These are phyloP conservation scores for Thunnus maccoyii DNA, from an alignment of 2,113 vertebrate species.

Conservation along the genomic window DNA sequence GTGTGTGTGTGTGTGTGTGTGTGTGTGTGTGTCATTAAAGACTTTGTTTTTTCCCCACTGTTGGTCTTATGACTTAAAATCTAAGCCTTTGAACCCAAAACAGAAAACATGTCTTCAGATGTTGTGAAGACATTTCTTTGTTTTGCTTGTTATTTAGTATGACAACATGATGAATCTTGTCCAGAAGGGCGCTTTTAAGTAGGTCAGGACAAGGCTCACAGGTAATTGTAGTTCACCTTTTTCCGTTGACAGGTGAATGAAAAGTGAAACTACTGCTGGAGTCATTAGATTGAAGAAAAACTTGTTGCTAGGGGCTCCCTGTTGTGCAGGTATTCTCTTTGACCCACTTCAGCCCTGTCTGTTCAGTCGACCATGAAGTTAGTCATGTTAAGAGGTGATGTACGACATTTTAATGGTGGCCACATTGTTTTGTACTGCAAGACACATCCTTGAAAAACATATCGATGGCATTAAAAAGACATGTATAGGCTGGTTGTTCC, in stretches of 20 bases:
- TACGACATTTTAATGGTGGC: constrained; percentile 19
- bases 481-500: constrained; percentile 51
- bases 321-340: constrained; percentile 26
- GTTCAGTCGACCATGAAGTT: not conserved
- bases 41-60: not conserved
- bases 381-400: constrained; percentile 13
- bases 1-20: not conserved
- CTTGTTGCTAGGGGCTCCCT: constrained; percentile 16
- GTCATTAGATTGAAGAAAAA: constrained; percentile 26
- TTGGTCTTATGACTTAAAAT: not conserved
- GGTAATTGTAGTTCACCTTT: constrained; percentile 17
- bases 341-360: not conserved
- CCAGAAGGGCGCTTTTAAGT: constrained; percentile 17
- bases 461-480: not conserved
- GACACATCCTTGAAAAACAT: not conserved
- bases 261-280: constrained; percentile 25
- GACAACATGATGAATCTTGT: constrained; percentile 28
- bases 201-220: constrained; percentile 28
- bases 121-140: constrained; percentile 19
- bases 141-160: constrained; percentile 39
- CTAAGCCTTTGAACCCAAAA: not conserved
- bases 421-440: not conserved
- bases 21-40: not conserved
- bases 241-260: constrained; percentile 49
- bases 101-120: constrained; percentile 7